These are phyloP conservation scores for Nannobrachium achirus DNA, from an alignment of 2,113 vertebrate species.

Conservation along the genomic window DNA sequence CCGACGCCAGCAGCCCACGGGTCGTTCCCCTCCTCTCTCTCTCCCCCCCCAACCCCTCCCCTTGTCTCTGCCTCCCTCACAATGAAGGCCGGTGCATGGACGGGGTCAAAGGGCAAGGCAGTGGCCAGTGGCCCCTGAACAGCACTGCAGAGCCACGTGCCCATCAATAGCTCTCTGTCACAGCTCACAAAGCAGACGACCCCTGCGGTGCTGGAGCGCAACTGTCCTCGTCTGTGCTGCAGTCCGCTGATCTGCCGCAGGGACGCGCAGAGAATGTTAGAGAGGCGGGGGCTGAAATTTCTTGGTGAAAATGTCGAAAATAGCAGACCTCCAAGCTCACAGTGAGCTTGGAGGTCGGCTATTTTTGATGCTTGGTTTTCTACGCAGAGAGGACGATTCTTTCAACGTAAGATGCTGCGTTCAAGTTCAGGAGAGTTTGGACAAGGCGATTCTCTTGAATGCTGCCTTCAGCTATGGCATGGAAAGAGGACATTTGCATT, in stretches of 20 bases:
- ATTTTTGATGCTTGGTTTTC: too few species aligned
- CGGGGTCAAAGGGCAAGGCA: conserved; percentile 72
- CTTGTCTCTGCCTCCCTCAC: conserved; percentile 30
- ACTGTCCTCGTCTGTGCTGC: conserved; percentile 31
- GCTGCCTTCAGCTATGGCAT: too few species aligned
- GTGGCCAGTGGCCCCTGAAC: conserved; percentile 63
- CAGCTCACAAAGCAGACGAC: conserved; percentile 67
- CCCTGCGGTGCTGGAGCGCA: conserved; percentile 44
- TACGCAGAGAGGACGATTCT: too few species aligned
- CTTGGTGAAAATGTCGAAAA: too few species aligned
- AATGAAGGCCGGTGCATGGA: conserved; percentile 52
- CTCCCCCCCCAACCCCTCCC: conserved; percentile 26
- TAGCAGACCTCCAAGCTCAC: too few species aligned
- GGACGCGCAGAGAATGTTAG: too few species aligned
- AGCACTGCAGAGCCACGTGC: conserved; percentile 66
- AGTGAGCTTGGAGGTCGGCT: too few species aligned
- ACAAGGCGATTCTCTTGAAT: too few species aligned
- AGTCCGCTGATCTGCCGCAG: conserved; percentile 15
- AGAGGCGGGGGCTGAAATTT: too few species aligned
- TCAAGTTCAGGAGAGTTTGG: too few species aligned
- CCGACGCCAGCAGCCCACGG: conserved; percentile 59
- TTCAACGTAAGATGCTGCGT: too few species aligned
- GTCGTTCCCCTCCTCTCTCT: conserved; percentile 53
- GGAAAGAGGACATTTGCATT: too few species aligned
- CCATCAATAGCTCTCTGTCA: conserved; percentile 71